phyloP scores from a whole-genome alignment of 2,888 invertebrate genomes.

The Epsilonema sp. region DNA sequence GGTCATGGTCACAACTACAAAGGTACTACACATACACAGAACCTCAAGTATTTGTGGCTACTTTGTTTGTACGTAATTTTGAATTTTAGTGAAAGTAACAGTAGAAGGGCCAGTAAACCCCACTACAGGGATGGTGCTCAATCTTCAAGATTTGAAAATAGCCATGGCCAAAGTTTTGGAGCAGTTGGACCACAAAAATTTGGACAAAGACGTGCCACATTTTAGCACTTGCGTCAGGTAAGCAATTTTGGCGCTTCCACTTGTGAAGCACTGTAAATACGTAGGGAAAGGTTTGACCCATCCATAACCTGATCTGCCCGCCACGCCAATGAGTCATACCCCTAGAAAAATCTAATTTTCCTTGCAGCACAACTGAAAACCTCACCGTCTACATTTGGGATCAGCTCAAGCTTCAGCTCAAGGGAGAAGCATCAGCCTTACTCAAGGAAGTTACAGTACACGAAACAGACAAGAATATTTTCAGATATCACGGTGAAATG shows the following conservation, averaged over 20 bases:
- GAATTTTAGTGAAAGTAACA: slow-evolving; percentile 66
- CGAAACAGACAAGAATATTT: slow-evolving; percentile 91
- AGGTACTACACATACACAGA: too few species aligned
- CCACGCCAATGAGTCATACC: too few species aligned
- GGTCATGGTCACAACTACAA: slow-evolving; percentile 97
- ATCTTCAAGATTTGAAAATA: slow-evolving; percentile 64
- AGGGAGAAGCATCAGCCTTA: too few species aligned
- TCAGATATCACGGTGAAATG: slow-evolving; percentile 56
- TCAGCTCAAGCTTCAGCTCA: slow-evolving; percentile 49
- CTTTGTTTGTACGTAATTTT: too few species aligned
- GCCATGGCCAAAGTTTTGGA: slow-evolving; percentile 68
- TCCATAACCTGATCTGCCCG: too few species aligned
- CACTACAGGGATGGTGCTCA: slow-evolving; percentile 86
- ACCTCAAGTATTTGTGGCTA: too few species aligned
- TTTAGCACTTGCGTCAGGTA: slow-evolving; percentile 43
- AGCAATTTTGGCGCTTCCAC: too few species aligned
- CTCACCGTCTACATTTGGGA: slow-evolving; percentile 76
- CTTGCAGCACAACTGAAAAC: slow-evolving; percentile 75
- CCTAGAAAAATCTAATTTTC: too few species aligned
- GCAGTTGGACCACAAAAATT: slow-evolving; percentile 81
- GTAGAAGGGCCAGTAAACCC: slow-evolving; percentile 62
- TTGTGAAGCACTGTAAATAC: too few species aligned
- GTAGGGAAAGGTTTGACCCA: too few species aligned
- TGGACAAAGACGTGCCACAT: slow-evolving; percentile 77
- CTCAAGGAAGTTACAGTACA: slow-evolving; percentile 74